phyloP scores from a whole-genome alignment of 2,888 invertebrate species.

The Phlogophora meticulosa region DNA sequence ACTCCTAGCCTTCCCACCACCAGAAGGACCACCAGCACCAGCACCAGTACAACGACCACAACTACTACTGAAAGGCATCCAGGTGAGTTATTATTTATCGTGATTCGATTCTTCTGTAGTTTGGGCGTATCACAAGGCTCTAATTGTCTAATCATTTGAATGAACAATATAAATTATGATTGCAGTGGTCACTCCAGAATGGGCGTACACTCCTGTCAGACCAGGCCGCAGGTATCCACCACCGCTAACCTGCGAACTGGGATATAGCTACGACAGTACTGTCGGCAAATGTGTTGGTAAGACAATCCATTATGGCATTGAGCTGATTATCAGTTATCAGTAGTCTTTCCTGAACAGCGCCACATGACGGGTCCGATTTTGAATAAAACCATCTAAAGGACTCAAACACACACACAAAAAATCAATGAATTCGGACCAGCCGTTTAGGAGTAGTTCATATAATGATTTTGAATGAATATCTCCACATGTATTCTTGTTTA shows the following conservation, averaged over 20 bases:
- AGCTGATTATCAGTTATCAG: too few relatives aligned
- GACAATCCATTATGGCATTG: conserved; percentile 51
- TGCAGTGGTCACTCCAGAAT: conserved; percentile 52
- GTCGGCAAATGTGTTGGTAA: conserved; percentile 82
- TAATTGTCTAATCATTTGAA: neutral
- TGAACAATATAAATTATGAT: conserved; percentile 8
- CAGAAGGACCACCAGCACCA: conserved; percentile 63
- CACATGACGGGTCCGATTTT: too few relatives aligned
- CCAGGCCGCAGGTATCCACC: conserved; percentile 67
- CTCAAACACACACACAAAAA: too few relatives aligned
- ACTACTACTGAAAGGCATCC: conserved; percentile 60
- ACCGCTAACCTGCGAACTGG: conserved; percentile 78
- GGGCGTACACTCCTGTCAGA: conserved; percentile 66
- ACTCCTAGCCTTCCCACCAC: conserved; percentile 64
- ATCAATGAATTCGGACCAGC: too few relatives aligned
- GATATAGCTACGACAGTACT: conserved; percentile 76
- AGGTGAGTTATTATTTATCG: conserved; percentile 55
- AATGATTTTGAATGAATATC: too few relatives aligned
- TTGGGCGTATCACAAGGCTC: neutral
- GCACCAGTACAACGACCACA: conserved; percentile 61
- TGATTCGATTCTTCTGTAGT: neutral
- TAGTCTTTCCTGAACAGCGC: too few relatives aligned
- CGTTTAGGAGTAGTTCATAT: too few relatives aligned
- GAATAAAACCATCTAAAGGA: too few relatives aligned
- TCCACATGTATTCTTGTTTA: too few relatives aligned